These are phyloP conservation scores for Bovichtus variegatus DNA, from an alignment of 2,797 vertebrate genomes.

Conservation along the genomic window DNA sequence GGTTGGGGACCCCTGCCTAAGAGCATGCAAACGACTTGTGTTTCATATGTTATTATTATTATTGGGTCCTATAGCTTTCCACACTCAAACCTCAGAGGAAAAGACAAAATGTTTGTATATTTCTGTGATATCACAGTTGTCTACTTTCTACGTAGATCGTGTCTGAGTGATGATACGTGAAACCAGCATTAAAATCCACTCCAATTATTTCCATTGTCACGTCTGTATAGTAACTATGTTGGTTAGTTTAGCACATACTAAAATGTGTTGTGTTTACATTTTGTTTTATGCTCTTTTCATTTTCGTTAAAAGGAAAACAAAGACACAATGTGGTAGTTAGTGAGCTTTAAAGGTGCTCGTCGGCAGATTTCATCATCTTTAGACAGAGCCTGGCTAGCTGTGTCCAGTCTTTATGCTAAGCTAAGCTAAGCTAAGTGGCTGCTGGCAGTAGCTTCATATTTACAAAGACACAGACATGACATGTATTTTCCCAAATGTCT, in stretches of 20 bases:
- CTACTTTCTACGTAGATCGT: not conserved
- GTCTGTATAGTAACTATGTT: not conserved
- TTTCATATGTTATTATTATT: not conserved
- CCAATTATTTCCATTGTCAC: not conserved
- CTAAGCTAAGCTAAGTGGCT: not conserved
- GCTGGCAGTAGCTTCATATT: not conserved
- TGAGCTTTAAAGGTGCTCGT: not conserved
- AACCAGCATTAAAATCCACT: not conserved
- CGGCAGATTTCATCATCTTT: not conserved
- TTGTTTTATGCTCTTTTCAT: not conserved
- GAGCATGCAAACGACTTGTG: slow-evolving; percentile 26
- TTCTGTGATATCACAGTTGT: not conserved
- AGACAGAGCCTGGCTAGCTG: not conserved
- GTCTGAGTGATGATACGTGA: not conserved
- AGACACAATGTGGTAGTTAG: not conserved
- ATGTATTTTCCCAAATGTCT: not conserved
- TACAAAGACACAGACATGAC: not conserved
- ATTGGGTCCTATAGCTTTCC: not conserved
- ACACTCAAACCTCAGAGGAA: not conserved
- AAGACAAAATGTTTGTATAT: not conserved
- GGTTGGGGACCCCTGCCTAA: too few relatives aligned
- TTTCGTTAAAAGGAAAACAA: not conserved
- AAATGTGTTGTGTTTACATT: not conserved
- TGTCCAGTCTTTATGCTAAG: not conserved
- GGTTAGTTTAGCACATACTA: not conserved